Evolutionary conservation across 2,113 vertebrate species (phyloP), one percentile per base, ranked within the genome.

Genomic region (Zingel zingel): DNA sequence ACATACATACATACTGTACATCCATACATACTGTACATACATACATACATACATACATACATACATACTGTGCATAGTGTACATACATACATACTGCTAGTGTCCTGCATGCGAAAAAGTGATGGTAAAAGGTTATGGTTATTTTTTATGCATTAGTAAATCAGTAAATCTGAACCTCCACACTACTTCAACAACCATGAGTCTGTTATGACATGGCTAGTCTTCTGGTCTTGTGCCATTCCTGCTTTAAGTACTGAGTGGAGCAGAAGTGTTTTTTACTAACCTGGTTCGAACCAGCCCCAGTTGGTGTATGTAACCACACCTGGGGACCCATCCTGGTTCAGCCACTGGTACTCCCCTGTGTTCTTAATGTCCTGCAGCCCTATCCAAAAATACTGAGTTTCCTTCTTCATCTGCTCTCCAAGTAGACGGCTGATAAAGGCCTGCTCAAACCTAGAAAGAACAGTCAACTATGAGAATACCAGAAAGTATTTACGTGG

Each of bases 391-490:
- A 98, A 98, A 86, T 96, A 96, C 53, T 93, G 95, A 70, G 91
- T 80, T 73, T 91, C 81, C 74, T 74, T 88, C 56, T 85, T 87
- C 2, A 91, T 93, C 12, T 97, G 88, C 50, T 96, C 95, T 81
- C 89, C 93, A 47, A 99, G 96, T 18, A 99, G 92, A 70, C 91
- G 94, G 90, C 95, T 99, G 90, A 99, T 94, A 79, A 96, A 99
- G 82, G 97, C 96, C 94, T 99, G 98, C 71, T 99, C 98, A 94
- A 99, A 99, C 88, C 98, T 99, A 93, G 25, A 93, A 23, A 68
- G 5, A 72, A 45, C 10, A 70, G 50, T 3, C 8, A 54, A 25
- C 67, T 6, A 43, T 62, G 13, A 74, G 23, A 68, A 39, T 45
- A 15, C 27, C 0, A 62, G 43, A 43, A 53, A 18, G 23, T 30